Evolutionary conservation across 2,113 vertebrate genomes (phyloP), one percentile per base, ranked within the genome.

Genomic region (Labrus mixtus): DNA sequence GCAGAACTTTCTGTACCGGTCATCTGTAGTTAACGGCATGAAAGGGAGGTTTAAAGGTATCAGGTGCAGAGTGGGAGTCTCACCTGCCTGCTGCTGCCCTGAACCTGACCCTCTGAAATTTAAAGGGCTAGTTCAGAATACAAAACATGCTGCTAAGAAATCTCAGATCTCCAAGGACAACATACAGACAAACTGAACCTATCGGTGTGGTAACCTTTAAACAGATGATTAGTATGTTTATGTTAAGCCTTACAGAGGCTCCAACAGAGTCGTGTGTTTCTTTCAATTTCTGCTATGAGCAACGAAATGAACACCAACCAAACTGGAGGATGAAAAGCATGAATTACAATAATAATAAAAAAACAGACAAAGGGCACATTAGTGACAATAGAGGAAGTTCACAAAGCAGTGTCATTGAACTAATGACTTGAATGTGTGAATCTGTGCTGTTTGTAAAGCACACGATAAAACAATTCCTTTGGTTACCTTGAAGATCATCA

Each of bases 401-500:
- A 64, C 17, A 12, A 51, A 64, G 25, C 25, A 50, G 12, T 57
- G 23, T 16, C 57, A n/a, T 17, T 6, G 25, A 23, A 54, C 25
- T 67, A 51, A 68, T 48, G 39, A 57, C 19, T 57, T 3, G 8
- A 43, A 55, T 36, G 10, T 9, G 33, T 45, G 19, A 70, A 63
- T 56, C 39, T 69, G 13, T 65, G 60, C 4, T 37, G 59, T 70
- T 76, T 69, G 22, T 62, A 10, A 48, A 48, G 46, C 60, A 64
- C 13, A 61, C 51, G 43, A 79, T 67, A 46, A 36, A 48, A 25
- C 2, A 1, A 25, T 25, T 25, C 25, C 25, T 25, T 25, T 25
- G 25, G 25, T 25, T 25, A 25, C 25, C 25, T 25, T 25, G 37
- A 73, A 48, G 19, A 29, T 43, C 22, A 76, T 72, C 71, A 70